Evolutionary conservation across 2,113 vertebrate genomes (phyloP), one percentile per base, ranked within the genome.

Genomic region (Eupsittula cactorum): DNA sequence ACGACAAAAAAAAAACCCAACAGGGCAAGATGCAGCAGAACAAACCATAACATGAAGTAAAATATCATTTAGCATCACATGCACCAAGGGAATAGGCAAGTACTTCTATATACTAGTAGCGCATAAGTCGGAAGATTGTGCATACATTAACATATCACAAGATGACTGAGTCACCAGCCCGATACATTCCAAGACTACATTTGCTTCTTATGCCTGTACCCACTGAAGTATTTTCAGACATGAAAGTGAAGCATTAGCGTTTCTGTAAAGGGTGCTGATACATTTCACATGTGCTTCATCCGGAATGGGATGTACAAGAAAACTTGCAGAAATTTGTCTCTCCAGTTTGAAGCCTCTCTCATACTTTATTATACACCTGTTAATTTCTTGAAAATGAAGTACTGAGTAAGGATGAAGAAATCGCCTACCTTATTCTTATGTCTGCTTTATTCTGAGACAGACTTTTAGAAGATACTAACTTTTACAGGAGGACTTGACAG

Each of bases 141-240:
- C 94, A 86, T 95, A 90, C 76, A 95, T 96, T 93, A 94, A 88
- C 85, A 49, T 94, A 95, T 96, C 95, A 97, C 90, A 95, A 95
- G 96, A 97, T 33, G 67, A 88, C 87, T 97, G 93, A 97, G 87
- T 96, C 94, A 96, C 53, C 93, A 95, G 90, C 90, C 84, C 73
- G 68, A 82, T 92, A 95, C 83, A 75, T 95, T 97, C 93, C 96
- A 95, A 89, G 81, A 91, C 75, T 82, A 75, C 89, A 95, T 97
- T 95, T 93, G 77, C 95, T 91, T 92, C 94, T 92, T 78, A 83
- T 93, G 91, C 83, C 73, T 93, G 46, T 82, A 97, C 93, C 67
- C 86, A 87, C 35, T 20, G 62, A 95, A 91, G 93, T 96, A 96
- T 97, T 97, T 97, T 96, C 95, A 97, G 94, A 68, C 44, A 77